Evolutionary conservation across 2,797 vertebrate species (phyloP).

Genomic region (Melanotaenia nigrans): DNA sequence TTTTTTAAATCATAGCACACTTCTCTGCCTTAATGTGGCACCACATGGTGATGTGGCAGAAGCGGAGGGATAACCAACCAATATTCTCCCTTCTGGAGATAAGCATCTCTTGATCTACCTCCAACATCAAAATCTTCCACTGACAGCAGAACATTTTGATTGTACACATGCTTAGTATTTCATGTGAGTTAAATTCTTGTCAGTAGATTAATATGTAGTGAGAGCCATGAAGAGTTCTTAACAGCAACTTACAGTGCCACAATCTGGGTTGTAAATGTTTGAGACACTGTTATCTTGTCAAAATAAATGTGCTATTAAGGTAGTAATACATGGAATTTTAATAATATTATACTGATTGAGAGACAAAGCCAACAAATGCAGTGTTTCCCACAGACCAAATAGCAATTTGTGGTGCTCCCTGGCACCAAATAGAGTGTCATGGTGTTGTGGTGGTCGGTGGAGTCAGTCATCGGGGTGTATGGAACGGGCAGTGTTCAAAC

Average conservation of each 20-base stretch:
- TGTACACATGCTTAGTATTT: too few relatives aligned
- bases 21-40: neutral
- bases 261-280: neutral
- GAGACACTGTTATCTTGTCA: neutral
- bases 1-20: neutral
- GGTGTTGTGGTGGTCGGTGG: too few relatives aligned
- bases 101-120: neutral
- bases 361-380: neutral
- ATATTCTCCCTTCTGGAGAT: neutral
- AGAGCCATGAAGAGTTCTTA: neutral
- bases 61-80: neutral
- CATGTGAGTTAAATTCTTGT: neutral
- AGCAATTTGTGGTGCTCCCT: too few relatives aligned
- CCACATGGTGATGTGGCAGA: neutral
- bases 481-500: too few relatives aligned
- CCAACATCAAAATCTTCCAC: neutral
- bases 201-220: neutral
- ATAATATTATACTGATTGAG: neutral
- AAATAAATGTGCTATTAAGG: neutral
- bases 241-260: neutral
- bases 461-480: too few relatives aligned
- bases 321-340: neutral
- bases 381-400: too few relatives aligned
- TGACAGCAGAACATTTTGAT: neutral
- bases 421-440: too few relatives aligned